Evolutionary conservation across 2,888 invertebrate genomes (phyloP).

Genomic region (Eupithecia tripunctaria): DNA sequence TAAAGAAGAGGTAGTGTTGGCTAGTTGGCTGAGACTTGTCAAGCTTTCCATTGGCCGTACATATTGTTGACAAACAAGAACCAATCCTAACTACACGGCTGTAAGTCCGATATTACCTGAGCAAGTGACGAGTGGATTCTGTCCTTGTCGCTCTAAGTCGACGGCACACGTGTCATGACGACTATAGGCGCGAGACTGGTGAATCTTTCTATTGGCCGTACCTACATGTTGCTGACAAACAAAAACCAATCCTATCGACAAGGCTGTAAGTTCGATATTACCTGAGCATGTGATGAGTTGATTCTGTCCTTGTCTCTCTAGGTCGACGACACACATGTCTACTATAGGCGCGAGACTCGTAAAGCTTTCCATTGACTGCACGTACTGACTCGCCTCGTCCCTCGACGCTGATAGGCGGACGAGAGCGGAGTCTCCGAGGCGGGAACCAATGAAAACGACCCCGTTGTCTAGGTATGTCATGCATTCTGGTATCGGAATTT

Average conservation of each 20-base stretch:
- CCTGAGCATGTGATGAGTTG: conserved; percentile 99
- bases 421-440: conserved; percentile 98
- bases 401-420: conserved; percentile 93
- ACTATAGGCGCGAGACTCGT: conserved; percentile 98
- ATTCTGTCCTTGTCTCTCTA: conserved; percentile 98
- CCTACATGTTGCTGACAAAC: conserved; percentile 91
- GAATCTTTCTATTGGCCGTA: conserved; percentile 97
- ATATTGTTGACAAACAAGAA: conserved; percentile 84
- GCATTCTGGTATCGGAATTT: conserved; percentile 97
- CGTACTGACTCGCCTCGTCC: conserved; percentile 94
- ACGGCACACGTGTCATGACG: conserved; percentile 92
- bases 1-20: no score
- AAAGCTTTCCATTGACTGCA: conserved; percentile 97
- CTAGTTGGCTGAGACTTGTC: conserved; percentile 97
- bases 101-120: conserved; percentile 86
- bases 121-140: conserved; percentile 98
- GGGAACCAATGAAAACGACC: conserved; percentile 97
- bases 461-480: conserved; percentile 99
- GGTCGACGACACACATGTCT: conserved; percentile 98
- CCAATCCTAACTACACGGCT: background rate
- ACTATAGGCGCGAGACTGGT: conserved; percentile 98
- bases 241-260: background rate
- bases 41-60: conserved; percentile 98
- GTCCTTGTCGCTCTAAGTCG: conserved; percentile 97
- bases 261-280: conserved; percentile 40